These are phyloP conservation scores for Acipenser ruthenus DNA, from an alignment of 2,797 vertebrate species.

Conservation along the genomic window DNA sequence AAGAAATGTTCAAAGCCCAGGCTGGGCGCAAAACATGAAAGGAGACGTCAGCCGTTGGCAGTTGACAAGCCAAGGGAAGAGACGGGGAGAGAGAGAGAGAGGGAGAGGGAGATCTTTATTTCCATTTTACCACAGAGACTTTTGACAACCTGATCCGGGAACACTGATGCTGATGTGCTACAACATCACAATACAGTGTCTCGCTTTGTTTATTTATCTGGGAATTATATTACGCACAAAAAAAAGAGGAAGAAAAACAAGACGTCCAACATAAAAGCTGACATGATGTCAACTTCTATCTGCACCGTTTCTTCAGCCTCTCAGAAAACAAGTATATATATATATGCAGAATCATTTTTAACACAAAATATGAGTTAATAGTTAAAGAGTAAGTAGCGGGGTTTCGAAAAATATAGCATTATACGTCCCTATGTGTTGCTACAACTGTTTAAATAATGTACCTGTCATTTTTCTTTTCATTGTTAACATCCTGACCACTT, in stretches of 20 bases:
- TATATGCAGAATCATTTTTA: too few species aligned
- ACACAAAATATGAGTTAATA: too few species aligned
- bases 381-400: too few species aligned
- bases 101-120: conserved; percentile 60
- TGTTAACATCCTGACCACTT: too few species aligned
- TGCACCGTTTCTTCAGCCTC: not conserved
- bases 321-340: too few species aligned
- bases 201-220: conserved; percentile 62
- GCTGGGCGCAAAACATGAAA: conserved; percentile 96
- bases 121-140: conserved; percentile 62
- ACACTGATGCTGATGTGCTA: conserved; percentile 51
- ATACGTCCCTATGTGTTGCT: too few species aligned
- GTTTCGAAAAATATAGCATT: too few species aligned
- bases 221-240: conserved; percentile 31
- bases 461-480: too few species aligned
- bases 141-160: conserved; percentile 37
- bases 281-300: conserved; percentile 28
- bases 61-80: conserved; percentile 83
- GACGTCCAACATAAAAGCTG: conserved; percentile 20
- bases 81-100: conserved; percentile 22
- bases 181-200: conserved; percentile 50
- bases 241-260: conserved; percentile 17
- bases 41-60: conserved; percentile 97
- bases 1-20: conserved; percentile 96
- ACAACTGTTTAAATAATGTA: too few species aligned